A percentile compares a stretch with the other conserved stretches of the same genome.
phyloP scores from a whole-genome alignment of 2,888 invertebrate species.

The Clusia tigrina region DNA sequence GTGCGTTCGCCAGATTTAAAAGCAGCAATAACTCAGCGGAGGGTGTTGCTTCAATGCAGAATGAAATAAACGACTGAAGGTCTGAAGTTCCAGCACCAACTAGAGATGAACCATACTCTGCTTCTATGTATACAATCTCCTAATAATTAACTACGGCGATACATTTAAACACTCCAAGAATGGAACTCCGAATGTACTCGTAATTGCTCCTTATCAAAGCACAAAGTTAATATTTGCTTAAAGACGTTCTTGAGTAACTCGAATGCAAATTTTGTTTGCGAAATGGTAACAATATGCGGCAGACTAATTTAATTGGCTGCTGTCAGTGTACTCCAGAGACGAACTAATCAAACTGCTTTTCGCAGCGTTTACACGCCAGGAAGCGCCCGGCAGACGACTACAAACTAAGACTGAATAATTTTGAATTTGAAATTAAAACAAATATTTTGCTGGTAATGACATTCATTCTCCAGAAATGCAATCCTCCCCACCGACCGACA shows the following conservation, averaged over 20 bases:
- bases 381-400: background rate
- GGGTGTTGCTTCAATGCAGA: too few species aligned
- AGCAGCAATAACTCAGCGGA: too few species aligned
- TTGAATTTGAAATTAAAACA: background rate
- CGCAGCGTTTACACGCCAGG: background rate
- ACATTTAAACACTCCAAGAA: too few species aligned
- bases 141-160: too few species aligned
- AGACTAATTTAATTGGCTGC: constrained; percentile 19
- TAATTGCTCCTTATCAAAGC: background rate
- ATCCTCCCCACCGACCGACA: background rate
- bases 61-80: too few species aligned
- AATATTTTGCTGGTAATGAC: constrained; percentile 17
- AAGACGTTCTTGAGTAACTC: background rate
- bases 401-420: background rate
- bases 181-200: too few species aligned
- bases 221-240: background rate
- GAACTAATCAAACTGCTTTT: constrained; percentile 20
- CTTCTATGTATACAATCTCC: too few species aligned
- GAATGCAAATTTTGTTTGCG: background rate
- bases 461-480: background rate
- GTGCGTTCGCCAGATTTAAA: too few species aligned
- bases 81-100: too few species aligned
- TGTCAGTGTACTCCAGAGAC: constrained; percentile 12
- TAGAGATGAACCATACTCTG: too few species aligned
- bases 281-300: background rate